Evolutionary conservation across 1,140 invertebrate species (phyloP).

Genomic region (Bilobella aurantiaca): DNA sequence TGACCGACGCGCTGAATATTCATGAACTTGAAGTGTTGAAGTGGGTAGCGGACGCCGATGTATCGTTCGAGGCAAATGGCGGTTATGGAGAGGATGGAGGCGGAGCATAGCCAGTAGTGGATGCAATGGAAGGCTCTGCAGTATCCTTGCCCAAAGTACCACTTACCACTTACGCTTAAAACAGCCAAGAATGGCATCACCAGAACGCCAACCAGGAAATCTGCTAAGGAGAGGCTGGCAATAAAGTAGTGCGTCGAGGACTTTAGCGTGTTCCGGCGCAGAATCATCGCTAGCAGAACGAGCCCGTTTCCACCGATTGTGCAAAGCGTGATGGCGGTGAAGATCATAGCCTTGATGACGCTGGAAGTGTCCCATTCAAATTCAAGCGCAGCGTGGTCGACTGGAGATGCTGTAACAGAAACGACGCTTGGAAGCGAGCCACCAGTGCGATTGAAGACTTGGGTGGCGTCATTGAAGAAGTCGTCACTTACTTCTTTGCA

Average conservation of each 20-base stretch:
- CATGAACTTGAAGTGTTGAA: conserved; percentile 14
- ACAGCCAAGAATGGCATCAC: conserved; percentile 10
- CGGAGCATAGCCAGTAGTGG: conserved; percentile 21
- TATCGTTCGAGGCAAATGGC: conserved; percentile 21
- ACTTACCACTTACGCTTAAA: neutral
- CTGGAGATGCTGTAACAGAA: neutral
- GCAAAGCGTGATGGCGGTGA: neutral
- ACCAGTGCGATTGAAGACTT: neutral
- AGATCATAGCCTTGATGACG: conserved; percentile 1
- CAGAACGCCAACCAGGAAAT: conserved; percentile 15
- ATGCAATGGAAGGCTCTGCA: conserved; percentile 12
- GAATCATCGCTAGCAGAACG: conserved; percentile 5
- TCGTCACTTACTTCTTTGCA: neutral
- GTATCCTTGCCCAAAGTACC: conserved; percentile 16
- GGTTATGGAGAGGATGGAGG: conserved; percentile 18
- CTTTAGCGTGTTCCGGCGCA: neutral
- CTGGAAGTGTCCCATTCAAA: neutral
- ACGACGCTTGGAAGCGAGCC: neutral
- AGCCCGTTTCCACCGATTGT: conserved; percentile 18
- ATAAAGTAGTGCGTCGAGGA: conserved; percentile 13
- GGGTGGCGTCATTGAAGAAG: neutral
- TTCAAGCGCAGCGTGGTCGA: too few species aligned
- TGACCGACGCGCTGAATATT: neutral
- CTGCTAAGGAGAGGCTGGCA: conserved; percentile 13
- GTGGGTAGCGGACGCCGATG: conserved; percentile 19